Percentiles rank a stretch among this genome's conserved stretches.
Conservation (phyloP, 2,113 vertebrate species). For the Planiliza haematocheilus region DNA sequence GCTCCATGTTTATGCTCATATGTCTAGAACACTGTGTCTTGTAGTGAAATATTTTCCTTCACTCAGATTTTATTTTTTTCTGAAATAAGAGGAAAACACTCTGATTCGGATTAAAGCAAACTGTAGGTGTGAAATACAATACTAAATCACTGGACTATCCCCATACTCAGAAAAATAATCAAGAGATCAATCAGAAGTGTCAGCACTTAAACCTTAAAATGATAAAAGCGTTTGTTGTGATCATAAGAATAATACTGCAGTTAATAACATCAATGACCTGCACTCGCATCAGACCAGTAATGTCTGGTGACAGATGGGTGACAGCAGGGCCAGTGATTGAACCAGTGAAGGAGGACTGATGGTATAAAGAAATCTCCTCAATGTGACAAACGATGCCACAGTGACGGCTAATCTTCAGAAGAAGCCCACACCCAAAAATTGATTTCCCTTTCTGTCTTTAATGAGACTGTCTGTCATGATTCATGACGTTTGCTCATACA, state of each 20-base stretch:
- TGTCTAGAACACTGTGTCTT: too few species aligned
- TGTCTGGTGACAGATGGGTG: constrained; percentile 34
- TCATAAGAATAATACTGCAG: constrained; percentile 10
- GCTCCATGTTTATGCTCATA: too few species aligned
- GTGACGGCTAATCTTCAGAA: constrained; percentile 61
- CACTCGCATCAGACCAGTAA: constrained; percentile 21
- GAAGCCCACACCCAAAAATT: constrained; percentile 60
- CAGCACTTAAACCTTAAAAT: too few species aligned
- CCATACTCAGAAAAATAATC: background rate
- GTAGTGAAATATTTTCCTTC: too few species aligned
- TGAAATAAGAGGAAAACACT: too few species aligned
- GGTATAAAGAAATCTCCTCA: constrained; percentile 43
- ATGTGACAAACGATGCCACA: constrained; percentile 54
- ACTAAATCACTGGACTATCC: background rate
- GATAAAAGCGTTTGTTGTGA: constrained; percentile 28
- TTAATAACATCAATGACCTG: constrained; percentile 40
- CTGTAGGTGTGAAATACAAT: background rate
- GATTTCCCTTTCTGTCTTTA: constrained; percentile 76
- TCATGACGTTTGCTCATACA: constrained; percentile 69
- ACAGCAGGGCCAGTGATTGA: constrained; percentile 41
- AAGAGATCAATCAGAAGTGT: background rate
- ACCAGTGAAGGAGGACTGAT: constrained; percentile 46
- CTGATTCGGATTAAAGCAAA: too few species aligned
- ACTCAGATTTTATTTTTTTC: too few species aligned
- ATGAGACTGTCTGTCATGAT: constrained; percentile 78